Base-by-base conservation (phyloP, 2,888 invertebrate species). In the Myopa testacea region DNA sequence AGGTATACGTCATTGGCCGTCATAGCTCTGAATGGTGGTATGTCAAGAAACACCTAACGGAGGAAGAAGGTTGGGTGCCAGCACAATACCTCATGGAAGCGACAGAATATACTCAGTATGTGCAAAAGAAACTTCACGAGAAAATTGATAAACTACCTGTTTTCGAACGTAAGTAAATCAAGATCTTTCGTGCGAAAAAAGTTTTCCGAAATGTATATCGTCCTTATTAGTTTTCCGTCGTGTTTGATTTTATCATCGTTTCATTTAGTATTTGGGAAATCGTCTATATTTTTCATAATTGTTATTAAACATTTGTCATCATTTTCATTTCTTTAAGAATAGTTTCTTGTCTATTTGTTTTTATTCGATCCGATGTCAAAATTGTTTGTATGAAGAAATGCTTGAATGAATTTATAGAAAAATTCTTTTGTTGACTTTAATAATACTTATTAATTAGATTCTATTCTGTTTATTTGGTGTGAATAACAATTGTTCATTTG, bases 21-120 rank as follows among this genome's bases (percentile, higher is more conserved):
- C 94, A 95, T 72, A 95, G 95, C 87, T 92, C 94, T 75, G 97
- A 97, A 87, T 97, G 97, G 96, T 97, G 97, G 96, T 95, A 95
- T 86, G 95, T 97, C 0, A 93, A 93, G 83, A 97, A 97, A 88
- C 94, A 95, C 87, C 90, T 96, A 40, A 96, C 96, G 0, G 95
- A 96, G 87, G 96, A 97, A 90, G 95, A 95, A 84, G 97, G 97
- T 79, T 96, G 96, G 95, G 96, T 97, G n/a, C 97, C 97, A 19
- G 95, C 96, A 0, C 94, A 95, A 86, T 94, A 95, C 86, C 91
- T 97, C 4, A 94, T 96, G 92, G 94, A 95, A 84, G 95, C 95
- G 87, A 91, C 91, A 4, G 94, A 93, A 83, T 97, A 97, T 85
- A 93, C 94, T 0, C 90, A 94, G 67, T 96, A 96, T 84, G 92